A percentile compares a stretch with the other conserved stretches of the same genome.
Conservation (phyloP, 2,888 invertebrate genomes). For the Nomada hirtipes region DNA sequence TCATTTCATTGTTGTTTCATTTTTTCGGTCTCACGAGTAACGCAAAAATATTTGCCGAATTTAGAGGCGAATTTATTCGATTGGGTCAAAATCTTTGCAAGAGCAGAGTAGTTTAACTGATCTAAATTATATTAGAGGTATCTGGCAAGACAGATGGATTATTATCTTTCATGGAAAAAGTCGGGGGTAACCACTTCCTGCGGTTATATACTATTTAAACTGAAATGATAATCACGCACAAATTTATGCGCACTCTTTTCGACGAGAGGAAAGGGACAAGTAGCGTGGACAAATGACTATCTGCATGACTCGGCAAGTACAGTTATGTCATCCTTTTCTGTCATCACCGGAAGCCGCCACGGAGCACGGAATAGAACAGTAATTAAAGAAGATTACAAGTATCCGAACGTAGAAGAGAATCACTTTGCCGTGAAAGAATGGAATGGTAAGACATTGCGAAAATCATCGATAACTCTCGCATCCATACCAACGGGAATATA, state of each 20-base stretch:
- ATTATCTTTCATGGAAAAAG: conserved; percentile 46
- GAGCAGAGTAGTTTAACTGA: not conserved
- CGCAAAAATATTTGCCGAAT: too few species aligned
- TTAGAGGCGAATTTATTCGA: not conserved
- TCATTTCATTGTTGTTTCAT: not conserved
- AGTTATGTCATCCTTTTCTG: conserved; percentile 58
- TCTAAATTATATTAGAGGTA: conserved; percentile 18
- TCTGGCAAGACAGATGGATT: conserved; percentile 29
- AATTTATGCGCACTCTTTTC: conserved; percentile 5
- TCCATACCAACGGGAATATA: not conserved
- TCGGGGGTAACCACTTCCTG: conserved; percentile 37
- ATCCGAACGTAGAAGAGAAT: conserved; percentile 4
- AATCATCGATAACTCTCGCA: not conserved
- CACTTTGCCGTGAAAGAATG: not conserved
- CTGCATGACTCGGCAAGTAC: conserved; percentile 26
- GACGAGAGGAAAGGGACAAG: conserved; percentile 11
- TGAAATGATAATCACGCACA: conserved; percentile 59
- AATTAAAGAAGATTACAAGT: conserved; percentile 53
- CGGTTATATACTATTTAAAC: not conserved
- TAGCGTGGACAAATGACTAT: conserved; percentile 20
- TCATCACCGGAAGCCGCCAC: conserved; percentile 34
- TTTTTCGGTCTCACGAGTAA: not conserved
- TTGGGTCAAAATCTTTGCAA: not conserved
- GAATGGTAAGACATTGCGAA: not conserved
- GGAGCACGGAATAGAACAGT: conserved; percentile 25